Percentiles rank a stretch among this genome's conserved stretches.
Evolutionary conservation across 2,113 vertebrate genomes (phyloP).

Genomic region (Garra rufa): DNA sequence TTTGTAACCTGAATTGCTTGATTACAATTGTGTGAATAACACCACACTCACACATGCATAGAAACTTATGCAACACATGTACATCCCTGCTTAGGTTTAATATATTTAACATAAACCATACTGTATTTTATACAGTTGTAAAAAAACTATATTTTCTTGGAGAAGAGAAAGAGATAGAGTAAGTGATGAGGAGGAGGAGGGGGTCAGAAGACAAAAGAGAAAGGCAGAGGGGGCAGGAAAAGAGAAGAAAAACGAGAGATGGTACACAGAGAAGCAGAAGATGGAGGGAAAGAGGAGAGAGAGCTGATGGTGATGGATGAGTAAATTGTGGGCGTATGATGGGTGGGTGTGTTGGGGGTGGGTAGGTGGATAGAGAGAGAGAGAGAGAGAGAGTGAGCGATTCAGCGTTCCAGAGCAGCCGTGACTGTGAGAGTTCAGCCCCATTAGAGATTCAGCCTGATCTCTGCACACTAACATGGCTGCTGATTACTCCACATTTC

Average conservation of each 20-base stretch:
- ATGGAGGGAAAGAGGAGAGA: slow-evolving; percentile 65
- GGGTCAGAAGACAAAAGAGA: neutral
- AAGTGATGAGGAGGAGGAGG: neutral
- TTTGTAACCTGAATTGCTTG: neutral
- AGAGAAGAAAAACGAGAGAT: slow-evolving; percentile 2
- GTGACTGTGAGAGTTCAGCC: slow-evolving; percentile 35
- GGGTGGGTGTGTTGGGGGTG: slow-evolving; percentile 51
- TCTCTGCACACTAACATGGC: slow-evolving; percentile 61
- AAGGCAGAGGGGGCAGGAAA: slow-evolving; percentile 7
- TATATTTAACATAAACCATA: neutral
- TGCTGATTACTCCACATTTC: slow-evolving; percentile 72
- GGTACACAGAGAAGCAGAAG: slow-evolving; percentile 64
- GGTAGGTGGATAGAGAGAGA: slow-evolving; percentile 23
- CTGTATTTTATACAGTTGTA: neutral
- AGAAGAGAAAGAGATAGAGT: neutral
- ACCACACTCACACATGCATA: neutral
- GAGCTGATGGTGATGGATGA: slow-evolving; percentile 76
- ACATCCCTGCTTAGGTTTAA: neutral
- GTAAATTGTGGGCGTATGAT: slow-evolving; percentile 68
- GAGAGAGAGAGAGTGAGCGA: slow-evolving; percentile 27
- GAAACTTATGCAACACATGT: neutral
- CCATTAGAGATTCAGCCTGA: slow-evolving; percentile 69
- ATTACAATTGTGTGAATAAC: neutral
- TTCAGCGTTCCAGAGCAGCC: slow-evolving; percentile 45
- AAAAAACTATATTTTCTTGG: neutral